Conservation (phyloP, 2,888 invertebrate species). For the Aethes cnicana region DNA sequence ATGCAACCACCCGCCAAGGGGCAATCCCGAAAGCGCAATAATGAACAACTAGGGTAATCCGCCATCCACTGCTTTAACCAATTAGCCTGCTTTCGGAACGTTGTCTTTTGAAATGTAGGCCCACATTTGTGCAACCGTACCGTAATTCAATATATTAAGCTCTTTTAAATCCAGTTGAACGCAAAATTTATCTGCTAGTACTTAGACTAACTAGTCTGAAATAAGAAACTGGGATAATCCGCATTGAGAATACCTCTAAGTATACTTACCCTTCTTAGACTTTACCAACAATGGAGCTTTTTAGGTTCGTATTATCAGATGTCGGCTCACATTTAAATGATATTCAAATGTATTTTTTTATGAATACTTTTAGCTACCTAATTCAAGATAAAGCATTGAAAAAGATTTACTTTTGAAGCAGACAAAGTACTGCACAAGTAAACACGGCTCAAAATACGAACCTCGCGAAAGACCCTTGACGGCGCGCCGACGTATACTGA, state of each 20-base stretch:
- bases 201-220: not conserved
- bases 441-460: conserved; percentile 13
- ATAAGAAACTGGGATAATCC: conserved; percentile 1
- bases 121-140: not conserved
- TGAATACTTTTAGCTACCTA: not conserved
- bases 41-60: conserved; percentile 65
- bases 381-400: no score
- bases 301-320: no score
- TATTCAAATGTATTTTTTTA: not conserved
- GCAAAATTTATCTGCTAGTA: not conserved
- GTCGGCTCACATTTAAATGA: no score
- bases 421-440: conserved; percentile 7
- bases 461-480: conserved; percentile 12
- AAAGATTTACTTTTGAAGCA: conserved; percentile 9
- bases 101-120: not conserved
- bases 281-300: not conserved
- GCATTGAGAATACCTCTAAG: no score
- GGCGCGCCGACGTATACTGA: conserved; percentile 18
- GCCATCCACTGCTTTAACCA: conserved; percentile 60
- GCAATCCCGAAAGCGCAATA: conserved; percentile 65
- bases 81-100: conserved; percentile 46
- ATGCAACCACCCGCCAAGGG: conserved; percentile 55
- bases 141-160: not conserved
- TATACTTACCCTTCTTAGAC: no score
- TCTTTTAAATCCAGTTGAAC: not conserved